Conservation (phyloP, 2,113 vertebrate species). For the Etheostoma cragini region DNA sequence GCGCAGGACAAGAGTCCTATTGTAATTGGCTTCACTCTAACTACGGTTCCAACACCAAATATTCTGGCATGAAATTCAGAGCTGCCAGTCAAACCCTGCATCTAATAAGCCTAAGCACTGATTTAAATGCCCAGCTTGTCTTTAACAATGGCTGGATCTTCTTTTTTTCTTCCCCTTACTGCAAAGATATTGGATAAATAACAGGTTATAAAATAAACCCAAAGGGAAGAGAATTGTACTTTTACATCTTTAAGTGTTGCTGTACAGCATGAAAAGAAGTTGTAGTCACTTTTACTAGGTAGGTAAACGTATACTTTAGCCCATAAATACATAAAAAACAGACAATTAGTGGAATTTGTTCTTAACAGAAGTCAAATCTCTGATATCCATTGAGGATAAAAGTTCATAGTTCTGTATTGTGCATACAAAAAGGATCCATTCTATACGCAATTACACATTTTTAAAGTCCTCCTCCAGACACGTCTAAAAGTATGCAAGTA, state of each 20-base stretch:
- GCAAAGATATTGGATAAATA: slow-evolving; percentile 28
- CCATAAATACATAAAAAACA: background rate
- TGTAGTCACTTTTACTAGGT: background rate
- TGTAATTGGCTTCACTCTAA: slow-evolving; percentile 55
- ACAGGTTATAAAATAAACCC: slow-evolving; percentile 25
- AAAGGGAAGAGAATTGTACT: background rate
- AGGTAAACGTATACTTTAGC: background rate
- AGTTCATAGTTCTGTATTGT: background rate
- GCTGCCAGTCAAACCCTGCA: slow-evolving; percentile 44
- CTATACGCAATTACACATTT: background rate
- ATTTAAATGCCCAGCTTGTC: slow-evolving; percentile 34
- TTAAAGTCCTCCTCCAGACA: background rate
- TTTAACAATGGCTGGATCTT: slow-evolving; percentile 29
- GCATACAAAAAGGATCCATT: background rate
- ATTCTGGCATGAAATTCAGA: slow-evolving; percentile 32
- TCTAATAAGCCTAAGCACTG: slow-evolving; percentile 47
- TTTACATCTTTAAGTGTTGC: background rate
- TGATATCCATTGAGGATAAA: background rate
- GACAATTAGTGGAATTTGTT: background rate
- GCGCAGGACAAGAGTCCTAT: slow-evolving; percentile 8
- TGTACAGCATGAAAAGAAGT: slow-evolving; percentile 1
- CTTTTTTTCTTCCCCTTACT: background rate
- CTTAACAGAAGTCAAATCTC: background rate
- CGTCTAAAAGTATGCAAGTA: too few relatives aligned
- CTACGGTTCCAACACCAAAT: background rate